phyloP scores from a whole-genome alignment of 1,140 invertebrate species.

The Linepithema humile region DNA sequence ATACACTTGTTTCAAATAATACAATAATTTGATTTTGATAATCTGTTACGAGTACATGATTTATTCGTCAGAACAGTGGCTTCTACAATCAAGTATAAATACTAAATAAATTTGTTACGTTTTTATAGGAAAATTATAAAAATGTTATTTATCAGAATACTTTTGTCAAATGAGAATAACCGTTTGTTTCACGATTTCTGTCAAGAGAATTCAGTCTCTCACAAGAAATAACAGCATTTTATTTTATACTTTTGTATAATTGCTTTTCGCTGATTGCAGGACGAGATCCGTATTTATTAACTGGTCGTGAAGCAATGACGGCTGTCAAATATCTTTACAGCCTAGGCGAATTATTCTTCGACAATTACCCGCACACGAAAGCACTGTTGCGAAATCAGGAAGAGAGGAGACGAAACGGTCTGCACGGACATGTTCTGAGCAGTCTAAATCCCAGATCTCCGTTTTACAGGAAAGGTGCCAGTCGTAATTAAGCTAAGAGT shows the following conservation, averaged over 20 bases:
- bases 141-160: not conserved
- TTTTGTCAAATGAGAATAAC: too few relatives aligned
- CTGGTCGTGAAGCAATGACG: slow-evolving; percentile 84
- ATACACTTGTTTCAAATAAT: too few relatives aligned
- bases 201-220: too few relatives aligned
- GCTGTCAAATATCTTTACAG: slow-evolving; percentile 83
- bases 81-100: too few relatives aligned
- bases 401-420: slow-evolving; percentile 85
- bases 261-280: not conserved
- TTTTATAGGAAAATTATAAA: not conserved
- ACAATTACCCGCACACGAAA: slow-evolving; percentile 87
- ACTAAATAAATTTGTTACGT: not conserved
- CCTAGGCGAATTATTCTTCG: slow-evolving; percentile 86
- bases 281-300: slow-evolving; percentile 84
- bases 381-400: slow-evolving; percentile 86
- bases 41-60: too few relatives aligned
- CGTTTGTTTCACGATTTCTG: too few relatives aligned
- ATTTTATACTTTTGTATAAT: not conserved
- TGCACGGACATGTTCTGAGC: slow-evolving; percentile 85
- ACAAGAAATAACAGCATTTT: slow-evolving; percentile 55
- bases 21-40: too few relatives aligned
- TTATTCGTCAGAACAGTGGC: too few relatives aligned
- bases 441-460: slow-evolving; percentile 86
- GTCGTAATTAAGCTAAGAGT: not conserved
- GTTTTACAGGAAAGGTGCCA: slow-evolving; percentile 80